These are phyloP conservation scores for Pogonomyrmex californicus DNA, from an alignment of 1,140 invertebrate species.

Conservation along the genomic window DNA sequence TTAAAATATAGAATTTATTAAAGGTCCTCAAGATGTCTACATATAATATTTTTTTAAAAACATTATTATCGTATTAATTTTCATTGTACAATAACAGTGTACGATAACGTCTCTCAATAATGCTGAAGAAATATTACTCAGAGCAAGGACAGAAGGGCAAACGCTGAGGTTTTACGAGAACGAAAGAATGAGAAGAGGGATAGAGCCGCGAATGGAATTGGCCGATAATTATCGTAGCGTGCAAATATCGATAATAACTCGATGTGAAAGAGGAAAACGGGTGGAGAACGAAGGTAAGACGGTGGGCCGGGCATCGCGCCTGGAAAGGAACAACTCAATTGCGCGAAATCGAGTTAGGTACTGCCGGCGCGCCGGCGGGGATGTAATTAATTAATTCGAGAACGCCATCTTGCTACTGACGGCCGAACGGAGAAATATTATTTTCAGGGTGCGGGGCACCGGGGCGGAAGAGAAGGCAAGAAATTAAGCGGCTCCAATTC, in stretches of 20 bases:
- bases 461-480: conserved; percentile 18
- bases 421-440: conserved; percentile 80
- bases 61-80: conserved; percentile 19
- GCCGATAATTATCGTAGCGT: conserved; percentile 83
- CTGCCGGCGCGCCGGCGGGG: conserved; percentile 69
- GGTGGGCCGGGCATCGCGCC: conserved; percentile 62
- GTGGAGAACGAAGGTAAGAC: conserved; percentile 55
- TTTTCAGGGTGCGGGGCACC: conserved; percentile 50
- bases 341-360: conserved; percentile 84
- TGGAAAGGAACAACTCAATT: conserved; percentile 81
- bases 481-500: conserved; percentile 40
- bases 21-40: neutral
- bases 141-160: neutral
- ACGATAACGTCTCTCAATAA: neutral
- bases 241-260: conserved; percentile 82
- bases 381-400: conserved; percentile 86
- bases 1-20: neutral
- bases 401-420: conserved; percentile 82
- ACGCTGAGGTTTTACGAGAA: neutral
- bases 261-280: conserved; percentile 59
- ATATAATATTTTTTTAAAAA: neutral
- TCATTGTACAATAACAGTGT: neutral
- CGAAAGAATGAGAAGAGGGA: conserved; percentile 21
- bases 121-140: conserved; percentile 3
- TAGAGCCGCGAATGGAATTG: conserved; percentile 62